Percentiles rank a stretch among this genome's conserved stretches.
These are phyloP conservation scores for Sapajus apella DNA, from an alignment of 2,113 vertebrate species.

Conservation along the genomic window DNA sequence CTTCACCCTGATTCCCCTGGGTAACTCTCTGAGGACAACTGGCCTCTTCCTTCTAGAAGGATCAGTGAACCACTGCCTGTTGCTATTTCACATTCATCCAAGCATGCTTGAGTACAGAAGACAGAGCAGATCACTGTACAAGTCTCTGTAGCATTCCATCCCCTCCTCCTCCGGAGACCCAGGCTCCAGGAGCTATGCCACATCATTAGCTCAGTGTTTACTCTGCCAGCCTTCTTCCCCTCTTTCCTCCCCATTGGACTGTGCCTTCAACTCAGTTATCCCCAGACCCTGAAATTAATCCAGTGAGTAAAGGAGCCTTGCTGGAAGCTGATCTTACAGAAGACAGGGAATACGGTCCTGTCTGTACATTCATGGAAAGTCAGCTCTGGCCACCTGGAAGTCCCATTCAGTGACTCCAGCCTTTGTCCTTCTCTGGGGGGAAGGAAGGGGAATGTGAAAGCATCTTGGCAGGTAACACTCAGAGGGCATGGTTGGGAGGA, in stretches of 20 bases:
- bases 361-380: not conserved
- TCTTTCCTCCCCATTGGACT: not conserved
- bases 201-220: not conserved
- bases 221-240: not conserved
- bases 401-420: not conserved
- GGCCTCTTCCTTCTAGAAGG: not conserved
- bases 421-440: not conserved
- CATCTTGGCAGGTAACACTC: not conserved
- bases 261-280: not conserved
- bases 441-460: not conserved
- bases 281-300: not conserved
- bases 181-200: not conserved
- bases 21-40: not conserved
- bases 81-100: not conserved
- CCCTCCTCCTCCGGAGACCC: not conserved
- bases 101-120: no score
- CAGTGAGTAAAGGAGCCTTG: not conserved
- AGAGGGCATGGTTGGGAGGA: not conserved
- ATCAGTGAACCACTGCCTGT: not conserved
- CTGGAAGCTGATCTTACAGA: not conserved
- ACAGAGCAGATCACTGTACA: not conserved
- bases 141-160: not conserved
- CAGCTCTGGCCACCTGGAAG: not conserved
- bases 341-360: no score
- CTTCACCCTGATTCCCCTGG: not conserved